These are phyloP conservation scores for Ascidia mentula DNA, from an alignment of 23 tunicate species.

Conservation along the genomic window DNA sequence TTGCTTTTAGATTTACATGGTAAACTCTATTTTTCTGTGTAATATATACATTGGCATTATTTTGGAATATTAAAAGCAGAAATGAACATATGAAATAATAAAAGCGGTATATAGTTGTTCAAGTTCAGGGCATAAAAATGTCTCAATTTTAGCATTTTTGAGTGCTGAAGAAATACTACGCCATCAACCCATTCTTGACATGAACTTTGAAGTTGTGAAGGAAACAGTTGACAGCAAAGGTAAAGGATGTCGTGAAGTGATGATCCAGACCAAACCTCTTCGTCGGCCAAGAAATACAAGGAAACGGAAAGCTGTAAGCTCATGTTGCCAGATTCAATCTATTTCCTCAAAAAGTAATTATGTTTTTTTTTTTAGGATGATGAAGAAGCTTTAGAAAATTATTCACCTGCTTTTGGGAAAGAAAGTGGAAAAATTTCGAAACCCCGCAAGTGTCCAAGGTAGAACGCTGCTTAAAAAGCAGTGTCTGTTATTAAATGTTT, in stretches of 20 bases:
- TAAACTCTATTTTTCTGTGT: background rate
- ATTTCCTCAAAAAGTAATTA: background rate
- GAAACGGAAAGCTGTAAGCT: conserved; percentile 17
- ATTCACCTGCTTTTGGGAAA: background rate
- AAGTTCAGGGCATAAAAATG: too few relatives aligned
- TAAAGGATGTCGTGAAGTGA: conserved; percentile 39
- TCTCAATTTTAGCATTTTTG: background rate
- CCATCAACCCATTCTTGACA: conserved; percentile 36
- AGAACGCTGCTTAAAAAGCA: too few relatives aligned
- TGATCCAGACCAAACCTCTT: conserved; percentile 57
- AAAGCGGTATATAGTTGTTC: too few relatives aligned
- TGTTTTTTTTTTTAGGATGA: background rate
- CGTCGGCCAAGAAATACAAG: conserved; percentile 20
- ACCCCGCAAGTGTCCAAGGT: background rate
- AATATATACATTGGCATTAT: background rate
- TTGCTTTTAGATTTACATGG: too few relatives aligned
- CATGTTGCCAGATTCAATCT: background rate
- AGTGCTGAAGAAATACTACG: conserved; percentile 34
- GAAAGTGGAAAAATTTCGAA: background rate
- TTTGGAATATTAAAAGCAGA: too few relatives aligned
- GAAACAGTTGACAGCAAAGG: conserved; percentile 42
- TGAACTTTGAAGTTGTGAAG: conserved; percentile 58
- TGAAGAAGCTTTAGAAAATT: background rate
- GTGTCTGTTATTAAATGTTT: too few relatives aligned
- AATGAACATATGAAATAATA: too few relatives aligned